Evolutionary conservation across 1,140 invertebrate species (phyloP).

Genomic region (Polyergus mexicanus): DNA sequence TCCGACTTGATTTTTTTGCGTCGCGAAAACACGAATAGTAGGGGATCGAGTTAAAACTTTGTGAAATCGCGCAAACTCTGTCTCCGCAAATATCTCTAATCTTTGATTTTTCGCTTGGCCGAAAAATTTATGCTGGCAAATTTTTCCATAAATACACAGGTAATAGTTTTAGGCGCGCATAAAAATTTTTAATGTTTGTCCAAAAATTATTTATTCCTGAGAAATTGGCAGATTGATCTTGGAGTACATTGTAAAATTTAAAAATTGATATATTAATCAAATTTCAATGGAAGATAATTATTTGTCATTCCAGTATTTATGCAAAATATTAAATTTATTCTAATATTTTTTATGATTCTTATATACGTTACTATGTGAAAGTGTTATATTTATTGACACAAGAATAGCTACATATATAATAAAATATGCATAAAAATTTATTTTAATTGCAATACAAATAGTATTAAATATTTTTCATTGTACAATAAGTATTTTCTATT

Average conservation of each 20-base stretch:
- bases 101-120: not conserved
- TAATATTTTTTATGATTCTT: not conserved
- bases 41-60: conserved; percentile 11
- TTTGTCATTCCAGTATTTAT: not conserved
- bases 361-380: not conserved
- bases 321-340: not conserved
- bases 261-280: not conserved
- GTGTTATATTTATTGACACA: not conserved
- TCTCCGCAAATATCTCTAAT: not conserved
- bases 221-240: not conserved
- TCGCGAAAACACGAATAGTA: not conserved
- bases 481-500: not conserved
- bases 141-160: not conserved
- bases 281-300: not conserved
- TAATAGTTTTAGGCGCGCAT: not conserved
- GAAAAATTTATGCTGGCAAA: not conserved
- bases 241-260: not conserved
- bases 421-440: not conserved
- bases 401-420: not conserved
- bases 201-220: not conserved
- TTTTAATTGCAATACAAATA: too few relatives aligned
- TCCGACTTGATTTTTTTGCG: not conserved
- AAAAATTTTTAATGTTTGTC: not conserved
- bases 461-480: not conserved
- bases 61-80: not conserved